Conservation (phyloP, 2,888 invertebrate genomes). For the Rotaria magnacalcarata region DNA sequence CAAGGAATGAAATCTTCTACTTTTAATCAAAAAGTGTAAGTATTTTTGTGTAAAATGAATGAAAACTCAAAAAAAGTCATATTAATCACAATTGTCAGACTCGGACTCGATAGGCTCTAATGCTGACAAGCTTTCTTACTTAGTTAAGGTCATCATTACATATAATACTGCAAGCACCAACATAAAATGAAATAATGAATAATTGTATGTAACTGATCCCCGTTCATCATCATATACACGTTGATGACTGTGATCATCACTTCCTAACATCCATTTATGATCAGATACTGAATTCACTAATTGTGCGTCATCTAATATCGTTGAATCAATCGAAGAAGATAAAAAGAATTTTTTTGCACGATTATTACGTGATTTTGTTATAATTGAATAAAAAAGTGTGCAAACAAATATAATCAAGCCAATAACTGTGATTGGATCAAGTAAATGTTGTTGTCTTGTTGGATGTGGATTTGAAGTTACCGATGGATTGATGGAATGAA, state of each 20-base stretch:
- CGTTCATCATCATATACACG: constrained; percentile 83
- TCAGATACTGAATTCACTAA: neutral
- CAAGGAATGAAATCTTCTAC: too few relatives aligned
- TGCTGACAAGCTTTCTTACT: constrained; percentile 71
- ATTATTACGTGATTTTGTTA: constrained; percentile 38
- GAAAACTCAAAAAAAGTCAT: too few relatives aligned
- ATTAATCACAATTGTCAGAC: too few relatives aligned
- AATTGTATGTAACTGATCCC: constrained; percentile 81
- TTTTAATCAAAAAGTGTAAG: too few relatives aligned
- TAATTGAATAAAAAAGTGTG: constrained; percentile 86
- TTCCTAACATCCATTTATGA: constrained; percentile 26
- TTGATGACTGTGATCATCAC: constrained; percentile 51
- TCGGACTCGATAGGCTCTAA: too few relatives aligned
- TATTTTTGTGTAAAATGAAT: too few relatives aligned
- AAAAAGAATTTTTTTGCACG: constrained; percentile 26
- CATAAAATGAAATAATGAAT: constrained; percentile 94
- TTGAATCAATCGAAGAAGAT: neutral
- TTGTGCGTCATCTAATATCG: constrained; percentile 13
- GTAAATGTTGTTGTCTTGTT: constrained; percentile 47
- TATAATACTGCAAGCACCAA: constrained; percentile 91
- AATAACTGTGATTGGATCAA: constrained; percentile 76
- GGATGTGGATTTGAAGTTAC: constrained; percentile 47
- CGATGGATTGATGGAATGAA: constrained; percentile 39
- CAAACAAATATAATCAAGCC: constrained; percentile 86
- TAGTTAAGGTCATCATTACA: constrained; percentile 99